Conservation (phyloP, 2,113 vertebrate genomes). For the Pongo pygmaeus region DNA sequence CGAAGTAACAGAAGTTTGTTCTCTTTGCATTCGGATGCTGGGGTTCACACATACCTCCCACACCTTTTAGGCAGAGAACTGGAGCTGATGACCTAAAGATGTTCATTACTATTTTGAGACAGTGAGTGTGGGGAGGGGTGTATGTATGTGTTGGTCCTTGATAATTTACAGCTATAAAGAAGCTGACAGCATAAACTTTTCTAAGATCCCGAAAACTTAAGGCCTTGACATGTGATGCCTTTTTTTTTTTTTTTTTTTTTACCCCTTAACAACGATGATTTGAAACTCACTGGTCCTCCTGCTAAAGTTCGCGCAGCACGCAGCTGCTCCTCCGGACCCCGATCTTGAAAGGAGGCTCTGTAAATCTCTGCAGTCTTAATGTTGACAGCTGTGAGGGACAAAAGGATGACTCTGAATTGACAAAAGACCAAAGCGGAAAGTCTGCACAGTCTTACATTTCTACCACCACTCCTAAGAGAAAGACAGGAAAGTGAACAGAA, state of each 20-base stretch:
- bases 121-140: too few species aligned
- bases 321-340: conserved; percentile 92
- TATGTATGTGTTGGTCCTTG: background rate
- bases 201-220: background rate
- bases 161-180: background rate
- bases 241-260: too few species aligned
- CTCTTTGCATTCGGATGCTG: background rate
- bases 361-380: conserved; percentile 94
- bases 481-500: background rate
- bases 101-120: background rate
- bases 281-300: conserved; percentile 89
- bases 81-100: background rate
- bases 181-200: background rate
- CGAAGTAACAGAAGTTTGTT: background rate
- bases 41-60: background rate
- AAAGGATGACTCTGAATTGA: background rate
- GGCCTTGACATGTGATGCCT: background rate
- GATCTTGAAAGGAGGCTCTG: conserved; percentile 89
- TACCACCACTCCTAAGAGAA: fast-evolving
- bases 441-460: background rate
- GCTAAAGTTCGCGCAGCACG: conserved; percentile 92
- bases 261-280: background rate
- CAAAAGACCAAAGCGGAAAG: background rate
- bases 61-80: background rate
- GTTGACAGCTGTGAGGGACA: conserved; percentile 88